Conservation (phyloP, 2,888 invertebrate genomes). For the Lathronympha strigana region DNA sequence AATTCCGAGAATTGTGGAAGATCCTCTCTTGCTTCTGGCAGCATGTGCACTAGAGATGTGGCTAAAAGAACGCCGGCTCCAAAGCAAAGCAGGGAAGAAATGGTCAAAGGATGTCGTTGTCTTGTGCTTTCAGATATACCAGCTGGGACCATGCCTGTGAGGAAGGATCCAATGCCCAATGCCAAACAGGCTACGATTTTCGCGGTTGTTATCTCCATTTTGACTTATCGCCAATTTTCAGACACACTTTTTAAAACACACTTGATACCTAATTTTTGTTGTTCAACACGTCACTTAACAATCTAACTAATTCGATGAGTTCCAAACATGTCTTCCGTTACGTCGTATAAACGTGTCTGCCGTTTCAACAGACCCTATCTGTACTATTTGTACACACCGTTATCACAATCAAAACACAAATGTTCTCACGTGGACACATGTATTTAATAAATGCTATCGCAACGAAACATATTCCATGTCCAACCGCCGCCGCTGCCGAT, state of each 20-base stretch:
- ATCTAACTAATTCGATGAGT: background rate
- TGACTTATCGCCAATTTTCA: constrained; percentile 8
- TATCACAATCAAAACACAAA: constrained; percentile 45
- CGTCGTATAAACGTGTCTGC: constrained; percentile 24
- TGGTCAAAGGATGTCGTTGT: constrained; percentile 84
- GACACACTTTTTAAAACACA: background rate
- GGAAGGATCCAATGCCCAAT: constrained; percentile 88
- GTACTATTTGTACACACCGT: constrained; percentile 47
- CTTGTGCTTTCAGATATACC: constrained; percentile 85
- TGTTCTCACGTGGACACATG: constrained; percentile 34
- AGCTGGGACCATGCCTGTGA: constrained; percentile 88
- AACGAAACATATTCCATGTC: constrained; percentile 26
- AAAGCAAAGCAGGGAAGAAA: constrained; percentile 90
- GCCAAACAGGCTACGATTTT: constrained; percentile 87
- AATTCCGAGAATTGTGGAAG: constrained; percentile 86
- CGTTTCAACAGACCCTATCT: constrained; percentile 35
- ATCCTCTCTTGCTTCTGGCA: constrained; percentile 89
- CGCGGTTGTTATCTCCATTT: constrained; percentile 81
- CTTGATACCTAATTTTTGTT: background rate
- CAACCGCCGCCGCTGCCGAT: constrained; percentile 20
- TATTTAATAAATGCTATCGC: constrained; percentile 24
- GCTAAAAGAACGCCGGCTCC: constrained; percentile 92
- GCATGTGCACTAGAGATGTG: constrained; percentile 90
- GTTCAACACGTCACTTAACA: background rate
- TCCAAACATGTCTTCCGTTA: constrained; percentile 25